Conservation (phyloP, 2,113 vertebrate genomes). For the Bothrops jararaca region DNA sequence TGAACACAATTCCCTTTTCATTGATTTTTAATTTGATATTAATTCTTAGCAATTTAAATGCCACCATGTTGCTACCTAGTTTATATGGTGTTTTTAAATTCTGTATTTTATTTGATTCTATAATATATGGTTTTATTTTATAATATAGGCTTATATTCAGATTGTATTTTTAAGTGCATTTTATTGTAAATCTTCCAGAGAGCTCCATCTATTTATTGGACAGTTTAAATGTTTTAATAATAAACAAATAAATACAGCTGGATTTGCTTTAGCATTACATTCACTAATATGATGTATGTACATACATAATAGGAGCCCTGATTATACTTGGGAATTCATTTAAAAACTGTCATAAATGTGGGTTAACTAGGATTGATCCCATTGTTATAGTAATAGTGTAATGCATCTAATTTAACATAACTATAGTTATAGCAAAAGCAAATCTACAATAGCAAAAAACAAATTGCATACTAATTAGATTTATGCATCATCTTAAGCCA, state of each 20-base stretch:
- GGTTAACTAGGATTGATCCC: neutral
- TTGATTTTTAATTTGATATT: neutral
- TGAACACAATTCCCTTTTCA: neutral
- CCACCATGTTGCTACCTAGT: neutral
- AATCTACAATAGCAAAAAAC: neutral
- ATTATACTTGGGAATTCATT: neutral
- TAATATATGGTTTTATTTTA: neutral
- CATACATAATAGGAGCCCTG: neutral
- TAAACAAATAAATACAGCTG: neutral
- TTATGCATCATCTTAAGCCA: neutral
- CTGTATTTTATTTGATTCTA: neutral
- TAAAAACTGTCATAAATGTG: neutral
- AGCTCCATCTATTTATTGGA: neutral
- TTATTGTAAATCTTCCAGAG: neutral
- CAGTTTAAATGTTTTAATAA: neutral
- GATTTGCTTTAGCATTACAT: neutral
- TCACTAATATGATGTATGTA: too few species aligned
- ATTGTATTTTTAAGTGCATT: neutral
- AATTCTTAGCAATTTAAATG: neutral
- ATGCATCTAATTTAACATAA: neutral
- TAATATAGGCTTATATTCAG: neutral
- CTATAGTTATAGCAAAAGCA: neutral
- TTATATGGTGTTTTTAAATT: neutral
- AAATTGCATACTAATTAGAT: neutral
- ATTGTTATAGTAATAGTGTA: neutral